Evolutionary conservation across 1,140 invertebrate species (phyloP), one percentile per base, ranked within the genome.

Genomic region (Macrosteles quadrilineatus): DNA sequence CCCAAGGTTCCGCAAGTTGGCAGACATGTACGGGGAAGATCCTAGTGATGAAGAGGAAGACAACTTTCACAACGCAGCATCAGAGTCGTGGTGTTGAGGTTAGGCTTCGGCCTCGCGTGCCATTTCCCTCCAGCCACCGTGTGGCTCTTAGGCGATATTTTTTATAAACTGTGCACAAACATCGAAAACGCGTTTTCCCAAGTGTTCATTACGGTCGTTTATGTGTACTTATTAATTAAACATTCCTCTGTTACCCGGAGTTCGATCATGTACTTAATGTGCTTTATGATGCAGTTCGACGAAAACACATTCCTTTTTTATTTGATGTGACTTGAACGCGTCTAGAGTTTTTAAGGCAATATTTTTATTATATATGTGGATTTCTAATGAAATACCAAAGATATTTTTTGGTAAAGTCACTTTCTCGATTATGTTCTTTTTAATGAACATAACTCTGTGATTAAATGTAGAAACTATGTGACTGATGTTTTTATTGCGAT

Each of bases 21-120:
- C 97, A 9, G 94, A 98, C 77, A 98, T 99, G 95, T 99, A 98
- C 80, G 95, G 94, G 17, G 92, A 95, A 77, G 91, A 93, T 72
- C 91, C 93, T 17, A 92, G 90, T 75, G 93, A 95, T 76, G 90
- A 91, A 57, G 88, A 89, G 53, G 87, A 87, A 71, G 86, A 88
- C 73, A 85, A 86, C 57, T 88, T 87, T 14, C 87, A 87, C 66
- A 89, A 89, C 76, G 77, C 82, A 9, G 80, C 83, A 32, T 85
- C 83, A 68, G 90, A 91, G 78, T 90, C 88, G 65, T 92, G 90
- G 90, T 91, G 90, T 86, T 92, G 57, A 69, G 53, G 32, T 1
- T n/a, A n/a, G n/a, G n/a, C n/a, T n/a, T n/a, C n/a, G n/a, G n/a
- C n/a, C n/a, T n/a, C n/a, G n/a, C n/a, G n/a, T n/a, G n/a, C n/a